These are phyloP conservation scores for Pangasius djambal DNA, from an alignment of 2,797 vertebrate genomes.

Conservation along the genomic window DNA sequence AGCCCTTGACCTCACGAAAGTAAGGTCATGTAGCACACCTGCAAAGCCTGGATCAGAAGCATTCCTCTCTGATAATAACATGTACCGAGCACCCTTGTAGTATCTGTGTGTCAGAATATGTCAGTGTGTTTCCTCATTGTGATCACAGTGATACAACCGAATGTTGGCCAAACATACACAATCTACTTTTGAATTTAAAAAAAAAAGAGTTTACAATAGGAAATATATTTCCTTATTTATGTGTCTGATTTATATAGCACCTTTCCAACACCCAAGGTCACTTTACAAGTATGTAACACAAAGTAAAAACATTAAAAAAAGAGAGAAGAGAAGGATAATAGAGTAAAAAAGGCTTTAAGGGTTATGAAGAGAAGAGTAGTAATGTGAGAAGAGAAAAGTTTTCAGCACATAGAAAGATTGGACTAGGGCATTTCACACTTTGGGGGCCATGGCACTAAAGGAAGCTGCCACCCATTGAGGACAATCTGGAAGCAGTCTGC, in stretches of 20 bases:
- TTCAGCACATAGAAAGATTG: not conserved
- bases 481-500: not conserved
- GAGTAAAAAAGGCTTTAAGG: not conserved
- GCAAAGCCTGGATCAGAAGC: not conserved
- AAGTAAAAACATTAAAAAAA: not conserved
- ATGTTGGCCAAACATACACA: not conserved
- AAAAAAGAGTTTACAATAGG: not conserved
- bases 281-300: not conserved
- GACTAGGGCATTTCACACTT: not conserved
- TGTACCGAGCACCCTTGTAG: not conserved
- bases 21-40: not conserved
- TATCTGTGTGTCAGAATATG: not conserved
- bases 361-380: not conserved
- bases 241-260: not conserved
- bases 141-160: not conserved
- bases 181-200: not conserved
- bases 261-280: not conserved
- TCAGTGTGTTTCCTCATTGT: not conserved
- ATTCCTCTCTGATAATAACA: not conserved
- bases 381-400: not conserved
- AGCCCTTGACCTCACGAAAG: not conserved
- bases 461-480: slow-evolving; percentile 11
- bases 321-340: not conserved
- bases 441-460: slow-evolving; percentile 19
- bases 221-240: not conserved